Evolutionary conservation across 2,113 vertebrate species (phyloP).

Genomic region (Varanus salvator): DNA sequence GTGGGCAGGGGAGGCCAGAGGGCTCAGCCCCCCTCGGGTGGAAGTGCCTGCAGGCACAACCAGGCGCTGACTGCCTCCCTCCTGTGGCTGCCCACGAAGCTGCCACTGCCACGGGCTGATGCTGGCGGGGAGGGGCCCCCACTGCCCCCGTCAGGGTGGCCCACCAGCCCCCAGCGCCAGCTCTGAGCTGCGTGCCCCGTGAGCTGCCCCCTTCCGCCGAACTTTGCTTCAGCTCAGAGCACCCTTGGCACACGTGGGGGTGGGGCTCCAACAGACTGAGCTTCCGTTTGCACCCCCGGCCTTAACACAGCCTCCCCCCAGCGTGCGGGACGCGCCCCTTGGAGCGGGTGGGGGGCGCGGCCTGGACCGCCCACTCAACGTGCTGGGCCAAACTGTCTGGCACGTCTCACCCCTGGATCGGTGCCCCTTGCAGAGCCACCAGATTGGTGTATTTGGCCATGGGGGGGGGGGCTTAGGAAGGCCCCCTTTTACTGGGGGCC

Average conservation of each 20-base stretch:
- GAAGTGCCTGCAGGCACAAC: slow-evolving; percentile 4
- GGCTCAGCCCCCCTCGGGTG: no score
- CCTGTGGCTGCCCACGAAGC: not conserved
- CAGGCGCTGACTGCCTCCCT: no score
- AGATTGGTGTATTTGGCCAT: not conserved
- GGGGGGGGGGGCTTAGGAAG: not conserved
- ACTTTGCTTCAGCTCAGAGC: not conserved
- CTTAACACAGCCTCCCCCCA: not conserved
- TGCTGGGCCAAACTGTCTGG: not conserved
- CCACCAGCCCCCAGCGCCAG: not conserved
- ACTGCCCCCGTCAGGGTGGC: not conserved
- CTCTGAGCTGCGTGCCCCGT: not conserved
- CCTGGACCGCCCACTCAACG: not conserved
- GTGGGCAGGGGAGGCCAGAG: not conserved
- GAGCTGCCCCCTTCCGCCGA: not conserved
- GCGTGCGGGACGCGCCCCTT: not conserved
- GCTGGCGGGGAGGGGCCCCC: not conserved
- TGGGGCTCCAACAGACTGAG: no score
- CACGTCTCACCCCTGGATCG: not conserved
- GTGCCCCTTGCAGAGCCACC: not conserved
- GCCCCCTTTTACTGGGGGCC: no score
- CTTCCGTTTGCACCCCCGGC: not conserved
- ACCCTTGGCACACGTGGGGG: not conserved
- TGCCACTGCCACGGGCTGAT: not conserved
- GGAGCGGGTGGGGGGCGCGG: no score